Conservation (phyloP, 37 sponge, comb jelly and placozoan genomes). For the Spongia lamella region DNA sequence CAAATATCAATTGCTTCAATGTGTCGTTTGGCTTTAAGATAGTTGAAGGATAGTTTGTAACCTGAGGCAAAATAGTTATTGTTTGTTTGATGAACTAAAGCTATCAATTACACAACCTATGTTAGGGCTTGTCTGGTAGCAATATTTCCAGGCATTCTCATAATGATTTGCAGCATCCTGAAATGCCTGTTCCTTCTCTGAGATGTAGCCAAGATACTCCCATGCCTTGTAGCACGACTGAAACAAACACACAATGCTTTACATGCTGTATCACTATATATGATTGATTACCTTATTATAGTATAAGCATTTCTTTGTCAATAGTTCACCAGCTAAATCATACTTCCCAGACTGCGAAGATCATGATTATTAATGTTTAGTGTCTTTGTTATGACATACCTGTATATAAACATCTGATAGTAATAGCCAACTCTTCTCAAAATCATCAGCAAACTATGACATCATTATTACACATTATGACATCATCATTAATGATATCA, state of each 20-base stretch:
- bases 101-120: slow-evolving; percentile 58
- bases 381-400: slow-evolving; percentile 13
- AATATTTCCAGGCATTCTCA: slow-evolving; percentile 91
- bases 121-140: slow-evolving; percentile 69
- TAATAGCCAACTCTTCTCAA: slow-evolving; percentile 90
- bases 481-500: neutral
- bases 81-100: neutral
- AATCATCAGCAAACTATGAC: slow-evolving; percentile 73
- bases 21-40: slow-evolving; percentile 81
- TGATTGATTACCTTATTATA: slow-evolving; percentile 67
- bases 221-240: slow-evolving; percentile 90
- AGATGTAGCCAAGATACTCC: slow-evolving; percentile 93
- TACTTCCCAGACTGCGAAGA: slow-evolving; percentile 70
- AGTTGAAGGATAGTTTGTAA: slow-evolving; percentile 93
- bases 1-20: slow-evolving; percentile 93
- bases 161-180: slow-evolving; percentile 91
- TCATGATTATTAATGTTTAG: neutral
- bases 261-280: too few species aligned
- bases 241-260: neutral
- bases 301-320: slow-evolving; percentile 73
- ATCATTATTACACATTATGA: neutral
- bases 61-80: slow-evolving; percentile 55
- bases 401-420: slow-evolving; percentile 95
- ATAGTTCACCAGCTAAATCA: slow-evolving; percentile 88
- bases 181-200: slow-evolving; percentile 90